Evolutionary conservation across 1,140 invertebrate genomes (phyloP).

Genomic region (Polypedilum pembai): DNA sequence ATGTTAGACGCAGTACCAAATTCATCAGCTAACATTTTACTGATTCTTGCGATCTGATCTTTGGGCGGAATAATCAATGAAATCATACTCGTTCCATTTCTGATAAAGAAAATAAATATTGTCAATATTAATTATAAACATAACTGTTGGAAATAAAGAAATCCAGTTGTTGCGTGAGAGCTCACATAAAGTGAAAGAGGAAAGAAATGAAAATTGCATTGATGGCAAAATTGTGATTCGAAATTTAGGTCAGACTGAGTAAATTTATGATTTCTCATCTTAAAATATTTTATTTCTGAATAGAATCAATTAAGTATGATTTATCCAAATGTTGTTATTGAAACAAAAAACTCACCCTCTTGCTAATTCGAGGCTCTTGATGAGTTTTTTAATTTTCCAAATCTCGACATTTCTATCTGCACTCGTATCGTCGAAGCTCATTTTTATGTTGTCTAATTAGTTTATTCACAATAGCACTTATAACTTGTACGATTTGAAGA

Average conservation of each 20-base stretch:
- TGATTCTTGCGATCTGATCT: conserved; percentile 63
- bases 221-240: not conserved
- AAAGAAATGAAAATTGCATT: conserved; percentile 29
- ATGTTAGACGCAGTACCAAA: conserved; percentile 71
- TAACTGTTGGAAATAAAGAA: not conserved
- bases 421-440: conserved; percentile 77
- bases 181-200: conserved; percentile 28
- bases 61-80: conserved; percentile 68
- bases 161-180: not conserved
- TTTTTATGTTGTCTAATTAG: conserved; percentile 50
- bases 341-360: no score
- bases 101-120: conserved; percentile 45
- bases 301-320: not conserved
- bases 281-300: not conserved
- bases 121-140: not conserved
- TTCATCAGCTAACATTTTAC: conserved; percentile 71
- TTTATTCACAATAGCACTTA: conserved; percentile 2
- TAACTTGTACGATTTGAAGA: not conserved
- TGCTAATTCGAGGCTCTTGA: not conserved
- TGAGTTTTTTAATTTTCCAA: conserved; percentile 97
- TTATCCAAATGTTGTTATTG: not conserved
- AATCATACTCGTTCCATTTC: conserved; percentile 74
- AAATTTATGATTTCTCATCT: not conserved
- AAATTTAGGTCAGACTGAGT: not conserved
- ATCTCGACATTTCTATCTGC: conserved; percentile 97